Evolutionary conservation across 2,797 vertebrate genomes (phyloP), one percentile per base, ranked within the genome.

Genomic region (Otolemur crassicaudatus): DNA sequence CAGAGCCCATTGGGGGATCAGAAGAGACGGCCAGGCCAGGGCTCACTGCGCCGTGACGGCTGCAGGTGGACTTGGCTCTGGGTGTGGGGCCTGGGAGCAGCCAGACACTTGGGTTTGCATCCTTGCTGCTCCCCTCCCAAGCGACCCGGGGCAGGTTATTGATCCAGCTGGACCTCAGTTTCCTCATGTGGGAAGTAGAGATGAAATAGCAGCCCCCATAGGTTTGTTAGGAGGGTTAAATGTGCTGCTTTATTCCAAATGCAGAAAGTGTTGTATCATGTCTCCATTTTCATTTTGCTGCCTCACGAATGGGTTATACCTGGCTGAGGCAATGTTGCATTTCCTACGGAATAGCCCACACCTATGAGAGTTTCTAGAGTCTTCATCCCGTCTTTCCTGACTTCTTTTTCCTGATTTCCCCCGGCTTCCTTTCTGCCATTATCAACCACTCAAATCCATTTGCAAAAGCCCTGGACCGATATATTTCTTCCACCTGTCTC

Each of bases 351-450:
- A 23, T 1, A 37, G 31, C 10, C 34, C 14, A 14, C 5, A 3
- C 20, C 29, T 23, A 11, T 5, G 40, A 53, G n/a, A 56, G 61
- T n/a, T 10, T 40, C 72, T 4, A 19, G n/a, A 75, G n/a, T 4
- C 20, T n/a, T 14, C 5, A 0, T 3, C 0, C 0, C 0, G 16
- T 34, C 53, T 65, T 82, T 60, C 56, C 22, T 1, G 29, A 25
- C 34, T 5, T 34, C 63, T 49, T 86, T 11, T 20, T 49, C 65
- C 46, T 3, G 4, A 31, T 70, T n/a, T 76, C 67, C 17, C 14
- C 20, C 25, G 23, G 22, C 17, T 19, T 56, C 69, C 73, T 49
- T 75, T 46, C 60, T 73, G 37, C n/a, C 37, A 13, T 31, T 5
- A n/a, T 31, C 13, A 5, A 56, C 40, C 13, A 25, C 13, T 46